Conservation (phyloP, 2,888 invertebrate genomes). For the Lasioglossum oenotherae region DNA sequence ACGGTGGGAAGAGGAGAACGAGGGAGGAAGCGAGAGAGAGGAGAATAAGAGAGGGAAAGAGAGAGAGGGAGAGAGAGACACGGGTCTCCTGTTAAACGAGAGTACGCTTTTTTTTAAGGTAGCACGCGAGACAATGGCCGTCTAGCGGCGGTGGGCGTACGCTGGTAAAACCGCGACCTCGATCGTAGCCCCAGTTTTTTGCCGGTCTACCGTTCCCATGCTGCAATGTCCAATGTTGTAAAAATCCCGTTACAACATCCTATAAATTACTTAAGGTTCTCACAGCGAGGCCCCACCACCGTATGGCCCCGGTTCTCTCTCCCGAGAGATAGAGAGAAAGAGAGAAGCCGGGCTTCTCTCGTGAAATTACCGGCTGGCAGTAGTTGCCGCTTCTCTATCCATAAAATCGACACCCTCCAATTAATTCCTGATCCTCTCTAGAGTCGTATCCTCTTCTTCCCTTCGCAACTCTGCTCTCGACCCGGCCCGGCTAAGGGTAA, state of each 20-base stretch:
- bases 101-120: slow-evolving; percentile 72
- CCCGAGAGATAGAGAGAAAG: slow-evolving; percentile 13
- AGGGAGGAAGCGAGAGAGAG: neutral
- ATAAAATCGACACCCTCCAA: slow-evolving; percentile 66
- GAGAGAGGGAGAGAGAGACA: slow-evolving; percentile 60
- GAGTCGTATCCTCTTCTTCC: slow-evolving; percentile 23
- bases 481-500: slow-evolving; percentile 42
- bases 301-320: slow-evolving; percentile 4
- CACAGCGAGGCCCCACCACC: slow-evolving; percentile 68
- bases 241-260: slow-evolving; percentile 78
- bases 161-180: slow-evolving; percentile 76
- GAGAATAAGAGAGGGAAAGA: neutral
- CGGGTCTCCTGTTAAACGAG: slow-evolving; percentile 74
- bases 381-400: slow-evolving; percentile 57
- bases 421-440: slow-evolving; percentile 53
- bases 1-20: slow-evolving; percentile 75
- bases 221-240: slow-evolving; percentile 76
- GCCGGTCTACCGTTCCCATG: slow-evolving; percentile 78
- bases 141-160: slow-evolving; percentile 71
- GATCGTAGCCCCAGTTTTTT: slow-evolving; percentile 78
- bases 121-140: slow-evolving; percentile 76
- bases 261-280: slow-evolving; percentile 79
- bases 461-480: neutral
- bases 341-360: slow-evolving; percentile 9
- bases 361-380: slow-evolving; percentile 63